Base-by-base conservation (phyloP, 2,113 vertebrate genomes). In the Lepus europaeus region DNA sequence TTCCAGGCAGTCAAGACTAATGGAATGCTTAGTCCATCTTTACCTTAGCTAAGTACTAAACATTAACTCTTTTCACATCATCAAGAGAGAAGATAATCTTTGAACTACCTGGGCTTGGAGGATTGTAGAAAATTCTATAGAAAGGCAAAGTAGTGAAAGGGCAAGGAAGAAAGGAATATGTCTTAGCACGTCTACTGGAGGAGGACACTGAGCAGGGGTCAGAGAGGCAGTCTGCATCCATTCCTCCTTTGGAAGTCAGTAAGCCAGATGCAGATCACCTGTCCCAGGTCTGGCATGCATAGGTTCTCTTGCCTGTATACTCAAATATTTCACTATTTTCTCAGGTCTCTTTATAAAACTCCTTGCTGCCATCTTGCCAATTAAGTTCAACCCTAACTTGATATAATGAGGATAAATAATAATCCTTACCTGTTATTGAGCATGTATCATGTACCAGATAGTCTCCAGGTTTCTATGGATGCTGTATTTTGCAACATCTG, bases 11-110 rank as follows among this genome's bases (percentile, higher is more conserved):
- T 45, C 20, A 70, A 53, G n/a, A 85, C 79, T 64, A 45, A 81
- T 78, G 5, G 33, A 72, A 45, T 88, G 49, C 12, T 87, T 87
- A 19, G 13, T 89, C 91, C 33, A 39, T 73, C 68, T 94, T 93
- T 95, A 76, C 29, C n/a, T 88, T 82, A 61, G 17, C 29, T 90
- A 68, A 90, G 80, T 68, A 59, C 36, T 76, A 63, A 49, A 77
- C 22, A 83, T 77, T 72, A 78, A n/a, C 64, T 82, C 6, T 72
- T 74, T 78, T 66, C 39, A 78, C n/a, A 31, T 87, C 76, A 87
- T 56, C 39, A 69, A 90, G 87, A 95, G 29, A 27, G 87, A 29
- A 86, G 72, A 36, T 69, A 64, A 81, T 89, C 31, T 23, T 14
- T 77, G 27, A 63, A 39, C 5, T 68, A n/a, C 63, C 33, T 61